phyloP scores from a whole-genome alignment of 2,888 invertebrate genomes.

The Belgica antarctica region DNA sequence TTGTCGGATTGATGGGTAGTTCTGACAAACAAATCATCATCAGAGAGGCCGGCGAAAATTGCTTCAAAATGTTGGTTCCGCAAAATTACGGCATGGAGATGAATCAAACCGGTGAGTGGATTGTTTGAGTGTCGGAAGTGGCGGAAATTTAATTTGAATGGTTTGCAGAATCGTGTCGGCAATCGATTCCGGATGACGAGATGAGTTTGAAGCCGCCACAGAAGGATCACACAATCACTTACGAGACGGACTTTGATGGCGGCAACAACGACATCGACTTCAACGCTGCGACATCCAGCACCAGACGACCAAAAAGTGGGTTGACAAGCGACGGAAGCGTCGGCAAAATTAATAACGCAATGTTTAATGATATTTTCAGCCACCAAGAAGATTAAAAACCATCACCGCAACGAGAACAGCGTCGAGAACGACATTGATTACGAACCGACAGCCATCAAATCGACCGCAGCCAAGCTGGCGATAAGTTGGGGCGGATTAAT shows the following conservation, averaged over 20 bases:
- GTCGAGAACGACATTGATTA: conserved; percentile 23
- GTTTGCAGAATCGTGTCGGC: conserved; percentile 16
- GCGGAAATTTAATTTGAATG: conserved; percentile 44
- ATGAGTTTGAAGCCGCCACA: background rate
- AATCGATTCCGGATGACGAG: background rate
- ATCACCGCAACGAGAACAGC: conserved; percentile 8
- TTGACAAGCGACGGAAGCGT: background rate
- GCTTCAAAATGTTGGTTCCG: conserved; percentile 62
- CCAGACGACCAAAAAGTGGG: conserved; percentile 19
- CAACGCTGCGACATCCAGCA: background rate
- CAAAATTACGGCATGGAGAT: conserved; percentile 63
- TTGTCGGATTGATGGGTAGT: conserved; percentile 60
- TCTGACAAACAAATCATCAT: conserved; percentile 63
- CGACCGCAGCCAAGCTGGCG: conserved; percentile 14
- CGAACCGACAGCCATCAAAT: background rate
- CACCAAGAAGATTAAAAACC: conserved; percentile 14
- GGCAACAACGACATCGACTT: background rate
- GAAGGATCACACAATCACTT: background rate
- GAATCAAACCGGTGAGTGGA: conserved; percentile 56
- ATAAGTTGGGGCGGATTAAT: conserved; percentile 23
- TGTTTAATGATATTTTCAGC: conserved; percentile 11
- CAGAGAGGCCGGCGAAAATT: conserved; percentile 66
- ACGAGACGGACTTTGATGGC: conserved; percentile 23
- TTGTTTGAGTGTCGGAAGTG: too few species aligned
- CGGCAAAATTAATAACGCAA: background rate